Base-by-base conservation (phyloP, 2,888 invertebrate species). In the Halocaridina rubra region DNA sequence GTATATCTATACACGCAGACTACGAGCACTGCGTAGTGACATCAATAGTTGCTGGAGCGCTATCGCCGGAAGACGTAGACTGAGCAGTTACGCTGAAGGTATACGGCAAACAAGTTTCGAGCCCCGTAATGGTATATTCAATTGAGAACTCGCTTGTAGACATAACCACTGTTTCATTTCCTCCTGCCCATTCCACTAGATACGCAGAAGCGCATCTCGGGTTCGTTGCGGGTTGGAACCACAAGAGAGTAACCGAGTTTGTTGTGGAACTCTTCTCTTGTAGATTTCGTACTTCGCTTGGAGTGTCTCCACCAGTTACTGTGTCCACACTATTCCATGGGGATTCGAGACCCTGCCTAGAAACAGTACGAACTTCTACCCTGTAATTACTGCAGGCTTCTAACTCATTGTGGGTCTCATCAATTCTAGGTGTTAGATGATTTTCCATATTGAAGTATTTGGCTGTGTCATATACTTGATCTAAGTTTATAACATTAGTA, bases 211-310 rank as follows among this genome's bases (percentile, higher is more conserved):
- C 77, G 24, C 82, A 82, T 30, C 71, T 24, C 3, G 30, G 19
- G 77, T 82, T 82, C 5, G 16, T 32, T 7, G 19, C 71, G 2
- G 82, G 82, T 39, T 71, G 77, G 77, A 71, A 82, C 82, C 82
- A 82, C 4, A 77, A 57, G 7, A 82, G 30, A 3, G 59, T 57
- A 33, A 82, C 29, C 27, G 82, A 82, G 27, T 32, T 46, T 19
- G n/a, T 19, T 1, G 39, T 64, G 33, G 53, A 22, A 2, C 5
- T 71, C 4, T n/a, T 69, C 16, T 39, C 24, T 33, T 19, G 33
- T 3, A 82, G 57, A 4, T 53, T 32, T 16, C 64, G 77, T 0
- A 77, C 71, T 19, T 30, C 77, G 29, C 74, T 74, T 8, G 82
- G 77, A 13, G 29, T 2, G 29, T 24, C 82, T 22, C 53, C 77